Evolutionary conservation across 2,888 invertebrate genomes (phyloP).

Genomic region (Sphaerophoria rueppellii): DNA sequence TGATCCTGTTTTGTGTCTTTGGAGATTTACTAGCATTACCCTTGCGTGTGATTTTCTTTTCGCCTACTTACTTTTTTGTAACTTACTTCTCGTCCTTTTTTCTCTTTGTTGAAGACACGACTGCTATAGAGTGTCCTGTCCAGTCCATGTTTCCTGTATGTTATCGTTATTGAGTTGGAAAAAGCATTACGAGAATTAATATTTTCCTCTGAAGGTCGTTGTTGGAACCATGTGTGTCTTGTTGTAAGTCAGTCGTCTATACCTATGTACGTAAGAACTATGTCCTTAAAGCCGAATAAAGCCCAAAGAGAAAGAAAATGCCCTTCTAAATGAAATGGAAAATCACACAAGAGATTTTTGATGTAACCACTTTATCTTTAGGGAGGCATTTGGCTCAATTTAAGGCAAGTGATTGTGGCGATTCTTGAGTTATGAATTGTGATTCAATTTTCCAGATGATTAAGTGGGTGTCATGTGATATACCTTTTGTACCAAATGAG

Average conservation of each 20-base stretch:
- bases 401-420: conserved; percentile 54
- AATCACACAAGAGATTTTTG: conserved; percentile 69
- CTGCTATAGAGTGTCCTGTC: conserved; percentile 4
- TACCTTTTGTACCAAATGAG: background rate
- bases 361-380: conserved; percentile 68
- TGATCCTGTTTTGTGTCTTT: conserved; percentile 56
- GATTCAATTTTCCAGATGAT: conserved; percentile 69
- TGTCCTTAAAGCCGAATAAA: conserved; percentile 7
- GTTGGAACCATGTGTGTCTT: conserved; percentile 27
- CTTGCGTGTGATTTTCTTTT: conserved; percentile 45
- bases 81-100: conserved; percentile 27
- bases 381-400: conserved; percentile 47
- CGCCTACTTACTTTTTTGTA: background rate
- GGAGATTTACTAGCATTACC: conserved; percentile 37
- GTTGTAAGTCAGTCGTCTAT: background rate
- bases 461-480: conserved; percentile 65
- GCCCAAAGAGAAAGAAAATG: conserved; percentile 1
- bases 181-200: conserved; percentile 70
- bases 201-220: conserved; percentile 43
- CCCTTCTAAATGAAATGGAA: conserved; percentile 65
- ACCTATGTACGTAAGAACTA: background rate
- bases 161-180: conserved; percentile 47
- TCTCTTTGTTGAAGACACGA: conserved; percentile 18
- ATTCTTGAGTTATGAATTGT: conserved; percentile 68
- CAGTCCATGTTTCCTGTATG: conserved; percentile 22